Evolutionary conservation across 2,888 invertebrate genomes (phyloP), one percentile per base, ranked within the genome.

Genomic region (Drosophila affinis): DNA sequence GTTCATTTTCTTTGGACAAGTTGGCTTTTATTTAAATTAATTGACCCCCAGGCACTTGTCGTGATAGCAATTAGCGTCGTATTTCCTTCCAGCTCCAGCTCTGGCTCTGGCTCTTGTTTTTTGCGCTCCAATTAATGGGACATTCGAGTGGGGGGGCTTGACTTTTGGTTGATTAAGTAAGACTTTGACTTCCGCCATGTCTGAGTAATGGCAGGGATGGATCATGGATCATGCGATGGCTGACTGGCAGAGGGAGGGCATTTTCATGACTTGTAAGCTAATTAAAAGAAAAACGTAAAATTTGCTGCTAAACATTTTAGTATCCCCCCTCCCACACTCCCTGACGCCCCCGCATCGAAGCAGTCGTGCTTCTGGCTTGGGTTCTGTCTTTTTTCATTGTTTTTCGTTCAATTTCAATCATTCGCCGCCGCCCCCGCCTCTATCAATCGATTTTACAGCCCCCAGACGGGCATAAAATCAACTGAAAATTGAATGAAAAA

Each of bases 371-470:
- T 62, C 39, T 65, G 51, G 56, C 24, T 48, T 55, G 54, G 55
- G 45, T 57, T 44, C 17, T 39, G 10, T 3, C 17, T 39, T 34
- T 3, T 34, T 39, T 34, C 12, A 12, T 24, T 32, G 32, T 27
- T 51, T 39, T 47, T 53, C 46, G 75, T 73, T 76, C 73, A 81
- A 77, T 81, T 87, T 85, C 89, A 89, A 89, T 86, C 89, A 86
- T 79, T 82, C 71, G 62, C 7, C 39, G 39, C 6, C 3, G 39
- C 39, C 7, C 79, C 79, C 60, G 60, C 69, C 78, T 75, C 63
- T 79, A 81, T 84, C 89, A 89, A 86, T 86, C 89, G 89, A 89
- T 86, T 89, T 87, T 79, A 85, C 79, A 84, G 87, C 74, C 77
- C 62, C 76, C 60, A 53, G 78, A 56, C 59, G 68, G 65, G 68